These are phyloP conservation scores for Diabrotica virgifera DNA, from an alignment of 1,140 invertebrate species.

Conservation along the genomic window DNA sequence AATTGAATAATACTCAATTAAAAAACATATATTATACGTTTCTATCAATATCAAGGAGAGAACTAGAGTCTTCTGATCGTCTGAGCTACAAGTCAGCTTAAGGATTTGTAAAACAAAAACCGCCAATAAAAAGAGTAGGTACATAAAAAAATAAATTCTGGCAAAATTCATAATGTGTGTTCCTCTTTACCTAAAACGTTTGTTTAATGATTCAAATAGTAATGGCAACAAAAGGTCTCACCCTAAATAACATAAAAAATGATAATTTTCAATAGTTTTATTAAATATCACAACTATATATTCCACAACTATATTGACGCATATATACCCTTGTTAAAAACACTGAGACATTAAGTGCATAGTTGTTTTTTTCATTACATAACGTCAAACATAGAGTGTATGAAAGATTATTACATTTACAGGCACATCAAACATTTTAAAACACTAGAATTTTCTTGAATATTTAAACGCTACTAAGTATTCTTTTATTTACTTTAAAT, in stretches of 20 bases:
- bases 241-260: constrained; percentile 30
- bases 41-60: too few relatives aligned
- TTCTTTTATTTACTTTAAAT: not conserved
- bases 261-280: constrained; percentile 30
- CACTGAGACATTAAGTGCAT: constrained; percentile 33
- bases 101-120: too few relatives aligned
- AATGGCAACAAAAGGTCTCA: too few relatives aligned
- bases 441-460: constrained; percentile 12
- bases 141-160: too few relatives aligned
- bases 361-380: constrained; percentile 16
- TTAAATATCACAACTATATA: constrained; percentile 48
- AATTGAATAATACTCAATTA: too few relatives aligned
- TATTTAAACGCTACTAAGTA: constrained; percentile 3
- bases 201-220: too few relatives aligned
- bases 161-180: too few relatives aligned
- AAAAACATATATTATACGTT: too few relatives aligned
- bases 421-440: constrained; percentile 35
- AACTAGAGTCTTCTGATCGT: too few relatives aligned
- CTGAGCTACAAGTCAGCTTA: too few relatives aligned
- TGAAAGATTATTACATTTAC: constrained; percentile 31
- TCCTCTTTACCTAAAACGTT: too few relatives aligned
- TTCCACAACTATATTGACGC: constrained; percentile 44
- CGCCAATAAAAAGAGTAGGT: too few relatives aligned
- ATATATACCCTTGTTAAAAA: constrained; percentile 34
- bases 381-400: constrained; percentile 36